phyloP scores from a whole-genome alignment of 2,113 vertebrate genomes.

The Gymnarchus niloticus region DNA sequence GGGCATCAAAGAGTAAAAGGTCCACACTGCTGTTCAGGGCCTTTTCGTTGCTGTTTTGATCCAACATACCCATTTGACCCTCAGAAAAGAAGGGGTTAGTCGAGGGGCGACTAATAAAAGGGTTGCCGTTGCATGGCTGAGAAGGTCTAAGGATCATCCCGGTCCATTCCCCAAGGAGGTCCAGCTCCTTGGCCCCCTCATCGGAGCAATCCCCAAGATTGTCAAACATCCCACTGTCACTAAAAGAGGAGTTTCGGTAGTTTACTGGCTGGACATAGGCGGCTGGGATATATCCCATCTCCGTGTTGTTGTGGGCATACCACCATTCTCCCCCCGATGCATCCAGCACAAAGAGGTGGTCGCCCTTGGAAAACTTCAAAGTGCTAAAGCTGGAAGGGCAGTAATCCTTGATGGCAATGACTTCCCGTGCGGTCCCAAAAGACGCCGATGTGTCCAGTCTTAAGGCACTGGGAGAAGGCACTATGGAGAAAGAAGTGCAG shows the following conservation, averaged over 20 bases:
- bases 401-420: constrained; percentile 92
- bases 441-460: constrained; percentile 71
- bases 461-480: constrained; percentile 96
- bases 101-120: constrained; percentile 65
- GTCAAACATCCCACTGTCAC: constrained; percentile 90
- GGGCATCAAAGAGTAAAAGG: constrained; percentile 73
- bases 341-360: constrained; percentile 88
- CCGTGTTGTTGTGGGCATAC: constrained; percentile 94
- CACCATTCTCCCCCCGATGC: constrained; percentile 88
- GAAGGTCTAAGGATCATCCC: constrained; percentile 49
- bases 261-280: constrained; percentile 82
- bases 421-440: constrained; percentile 81
- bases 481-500: constrained; percentile 49
- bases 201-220: constrained; percentile 75
- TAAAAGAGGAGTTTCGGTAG: constrained; percentile 76
- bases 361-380: constrained; percentile 88
- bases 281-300: constrained; percentile 96
- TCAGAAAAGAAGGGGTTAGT: constrained; percentile 77
- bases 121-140: constrained; percentile 62
- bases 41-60: constrained; percentile 51
- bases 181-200: constrained; percentile 72
- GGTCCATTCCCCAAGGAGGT: constrained; percentile 76
- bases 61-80: constrained; percentile 27
- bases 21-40: constrained; percentile 58
- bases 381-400: constrained; percentile 91